These are phyloP conservation scores for Daktulosphaira vitifoliae DNA, from an alignment of 1,140 invertebrate species.

Conservation along the genomic window DNA sequence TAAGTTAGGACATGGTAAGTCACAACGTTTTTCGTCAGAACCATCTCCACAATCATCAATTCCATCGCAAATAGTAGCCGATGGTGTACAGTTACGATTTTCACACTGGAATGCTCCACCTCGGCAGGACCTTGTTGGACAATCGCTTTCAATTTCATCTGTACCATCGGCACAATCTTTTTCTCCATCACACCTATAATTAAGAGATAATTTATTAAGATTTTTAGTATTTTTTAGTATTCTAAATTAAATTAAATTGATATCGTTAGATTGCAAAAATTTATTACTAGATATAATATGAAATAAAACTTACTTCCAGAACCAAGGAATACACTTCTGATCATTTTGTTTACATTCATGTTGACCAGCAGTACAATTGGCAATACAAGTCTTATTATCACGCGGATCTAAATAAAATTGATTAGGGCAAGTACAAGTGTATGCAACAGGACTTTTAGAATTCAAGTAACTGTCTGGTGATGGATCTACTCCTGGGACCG, in stretches of 20 bases:
- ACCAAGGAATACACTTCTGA: conserved; percentile 93
- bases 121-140: conserved; percentile 65
- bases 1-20: conserved; percentile 72
- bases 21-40: conserved; percentile 51
- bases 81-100: conserved; percentile 85
- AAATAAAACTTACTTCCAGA: conserved; percentile 88
- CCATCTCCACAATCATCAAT: conserved; percentile 78
- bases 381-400: conserved; percentile 85
- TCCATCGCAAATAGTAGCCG: conserved; percentile 87
- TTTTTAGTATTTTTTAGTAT: too few species aligned
- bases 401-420: conserved; percentile 68
- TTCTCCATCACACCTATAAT: conserved; percentile 67
- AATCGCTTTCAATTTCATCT: conserved; percentile 72
- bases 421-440: conserved; percentile 87
- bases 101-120: conserved; percentile 89
- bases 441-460: conserved; percentile 53
- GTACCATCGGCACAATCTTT: conserved; percentile 83
- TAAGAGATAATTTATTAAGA: too few species aligned
- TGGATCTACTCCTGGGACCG: conserved; percentile 45
- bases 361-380: conserved; percentile 89
- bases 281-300: too few species aligned
- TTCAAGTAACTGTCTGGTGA: conserved; percentile 40
- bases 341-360: conserved; percentile 86
- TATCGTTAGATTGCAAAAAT: too few species aligned
- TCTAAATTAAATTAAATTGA: too few species aligned